These are phyloP conservation scores for Synergus umbraculus DNA, from an alignment of 2,888 invertebrate genomes.

Conservation along the genomic window DNA sequence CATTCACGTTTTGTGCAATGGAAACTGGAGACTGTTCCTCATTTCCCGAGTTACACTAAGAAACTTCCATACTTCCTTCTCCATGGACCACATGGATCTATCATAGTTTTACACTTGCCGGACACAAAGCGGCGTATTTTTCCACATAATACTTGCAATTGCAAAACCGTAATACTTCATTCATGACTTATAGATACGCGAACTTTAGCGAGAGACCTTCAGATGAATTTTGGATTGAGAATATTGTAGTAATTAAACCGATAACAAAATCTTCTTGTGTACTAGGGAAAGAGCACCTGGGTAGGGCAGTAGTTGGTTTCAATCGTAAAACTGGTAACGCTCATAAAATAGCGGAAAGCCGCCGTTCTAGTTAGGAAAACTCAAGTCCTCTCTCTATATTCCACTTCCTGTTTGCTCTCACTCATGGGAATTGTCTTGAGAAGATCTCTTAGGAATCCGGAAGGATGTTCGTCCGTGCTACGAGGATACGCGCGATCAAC, in stretches of 20 bases:
- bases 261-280: neutral
- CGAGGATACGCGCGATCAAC: slow-evolving; percentile 66
- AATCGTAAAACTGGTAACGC: slow-evolving; percentile 18
- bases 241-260: slow-evolving; percentile 16
- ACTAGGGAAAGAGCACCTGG: neutral
- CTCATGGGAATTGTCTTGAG: neutral
- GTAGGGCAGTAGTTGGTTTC: neutral
- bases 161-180: neutral
- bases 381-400: neutral
- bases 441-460: neutral
- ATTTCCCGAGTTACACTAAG: slow-evolving; percentile 33
- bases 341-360: neutral
- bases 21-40: neutral
- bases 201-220: neutral
- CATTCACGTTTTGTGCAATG: slow-evolving; percentile 1
- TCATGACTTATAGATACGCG: slow-evolving; percentile 6
- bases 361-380: slow-evolving; percentile 3
- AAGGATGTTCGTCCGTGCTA: slow-evolving; percentile 55
- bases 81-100: slow-evolving; percentile 18
- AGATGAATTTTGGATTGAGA: neutral
- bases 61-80: slow-evolving; percentile 18
- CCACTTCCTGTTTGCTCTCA: neutral
- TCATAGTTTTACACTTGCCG: neutral
- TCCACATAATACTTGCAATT: neutral
- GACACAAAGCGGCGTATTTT: neutral